These are phyloP conservation scores for Ormyrus labotus DNA, from an alignment of 2,888 invertebrate species.

Conservation along the genomic window DNA sequence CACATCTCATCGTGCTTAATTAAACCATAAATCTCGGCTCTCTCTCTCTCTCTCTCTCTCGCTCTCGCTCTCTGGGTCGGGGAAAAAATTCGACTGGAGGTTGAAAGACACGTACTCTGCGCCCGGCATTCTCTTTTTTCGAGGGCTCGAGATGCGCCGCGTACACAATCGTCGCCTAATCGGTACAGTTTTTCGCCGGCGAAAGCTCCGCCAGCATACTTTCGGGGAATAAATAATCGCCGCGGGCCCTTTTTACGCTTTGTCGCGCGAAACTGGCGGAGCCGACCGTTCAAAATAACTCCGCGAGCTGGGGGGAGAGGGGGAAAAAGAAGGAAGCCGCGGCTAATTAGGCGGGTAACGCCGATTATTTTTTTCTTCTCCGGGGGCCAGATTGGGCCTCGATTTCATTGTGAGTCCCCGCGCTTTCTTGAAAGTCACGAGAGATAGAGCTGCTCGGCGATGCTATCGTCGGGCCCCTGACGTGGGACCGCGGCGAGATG, in stretches of 20 bases:
- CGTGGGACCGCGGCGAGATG: not conserved
- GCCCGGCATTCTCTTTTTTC: too few species aligned
- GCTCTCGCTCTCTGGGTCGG: not conserved
- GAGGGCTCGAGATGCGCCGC: too few species aligned
- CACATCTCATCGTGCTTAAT: conserved; percentile 52
- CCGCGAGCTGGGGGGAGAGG: too few species aligned
- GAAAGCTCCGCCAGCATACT: conserved; percentile 19
- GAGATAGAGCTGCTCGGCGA: not conserved
- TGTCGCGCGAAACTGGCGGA: too few species aligned
- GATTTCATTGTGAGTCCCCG: not conserved
- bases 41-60: not conserved
- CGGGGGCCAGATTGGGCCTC: not conserved
- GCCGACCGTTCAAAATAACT: too few species aligned
- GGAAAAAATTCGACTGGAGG: not conserved
- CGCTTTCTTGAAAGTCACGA: not conserved
- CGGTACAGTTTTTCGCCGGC: not conserved
- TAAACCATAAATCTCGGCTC: conserved; percentile 56
- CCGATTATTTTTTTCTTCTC: too few species aligned
- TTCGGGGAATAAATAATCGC: conserved; percentile 14
- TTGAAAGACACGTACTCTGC: too few species aligned
- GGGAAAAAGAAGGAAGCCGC: not conserved
- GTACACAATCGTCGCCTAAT: too few species aligned
- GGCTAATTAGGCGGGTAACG: too few species aligned
- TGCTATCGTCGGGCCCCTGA: not conserved
- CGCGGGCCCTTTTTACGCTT: too few species aligned